Evolutionary conservation across 37 sponge, comb jelly and placozoan species (phyloP), one percentile per base, ranked within the genome.

Genomic region (Cladorhizidae sp.): DNA sequence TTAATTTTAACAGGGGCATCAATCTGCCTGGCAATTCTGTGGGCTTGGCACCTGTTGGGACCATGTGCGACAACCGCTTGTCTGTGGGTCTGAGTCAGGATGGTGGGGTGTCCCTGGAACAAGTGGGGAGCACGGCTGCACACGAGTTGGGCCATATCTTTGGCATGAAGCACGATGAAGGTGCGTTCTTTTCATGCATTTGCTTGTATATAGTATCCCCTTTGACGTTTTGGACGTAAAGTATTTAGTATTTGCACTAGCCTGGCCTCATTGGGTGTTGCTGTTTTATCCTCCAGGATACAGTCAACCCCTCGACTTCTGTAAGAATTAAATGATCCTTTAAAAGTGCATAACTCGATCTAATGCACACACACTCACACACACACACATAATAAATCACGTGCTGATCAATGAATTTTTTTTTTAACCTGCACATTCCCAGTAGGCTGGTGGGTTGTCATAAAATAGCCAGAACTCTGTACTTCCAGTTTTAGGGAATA

Each of bases 61-160:
- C 32, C 20, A 65, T 65, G 67, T 65, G 67, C 35, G 26, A 65
- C 12, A 17, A 3, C 2, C 7, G 5, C 7, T 32, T 14, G 26
- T 28, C 67, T 17, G 67, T 65, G 67, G 67, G 67, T 17, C 17
- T 65, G 26, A 32, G 26, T 31, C 67, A 65, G 36, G 67, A 65
- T 31, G 67, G 2, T 32, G 12, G 67, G 7, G 67, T 15, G 2
- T 32, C 7, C 9, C 3, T 65, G 31, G 31, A 65, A 3, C 23
- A 67, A 38, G 85, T 78, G 25, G 75, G 76, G 26, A 56, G 67
- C 36, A 86, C 79, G 18, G 83, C 87, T 49, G 75, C 92, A 36
- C 92, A 91, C 40, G 92, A 91, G 33, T 28, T 91, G 71, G 92
- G 92, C 0, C 92, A 91, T 65, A 83, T 83, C 42, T 82, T 86